Evolutionary conservation across 2,797 vertebrate species (phyloP).

Genomic region (Pseudochaenichthys georgianus): DNA sequence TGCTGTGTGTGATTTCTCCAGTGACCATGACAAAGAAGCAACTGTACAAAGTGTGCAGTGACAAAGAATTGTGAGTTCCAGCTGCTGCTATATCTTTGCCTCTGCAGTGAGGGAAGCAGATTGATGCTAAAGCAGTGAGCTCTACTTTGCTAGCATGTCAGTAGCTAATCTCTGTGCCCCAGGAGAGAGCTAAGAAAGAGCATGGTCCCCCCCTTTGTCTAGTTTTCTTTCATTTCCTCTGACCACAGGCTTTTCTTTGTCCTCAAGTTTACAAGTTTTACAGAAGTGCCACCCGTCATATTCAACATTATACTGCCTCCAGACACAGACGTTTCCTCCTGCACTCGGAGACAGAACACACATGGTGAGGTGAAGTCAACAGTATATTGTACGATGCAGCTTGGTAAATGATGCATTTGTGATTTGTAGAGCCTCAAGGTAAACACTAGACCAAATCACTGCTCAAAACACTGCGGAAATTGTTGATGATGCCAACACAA

Average conservation of each 20-base stretch:
- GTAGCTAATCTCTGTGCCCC: slow-evolving; percentile 44
- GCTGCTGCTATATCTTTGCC: slow-evolving; percentile 53
- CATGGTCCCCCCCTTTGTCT: slow-evolving; percentile 37
- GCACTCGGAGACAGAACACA: slow-evolving; percentile 8
- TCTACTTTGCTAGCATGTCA: slow-evolving; percentile 55
- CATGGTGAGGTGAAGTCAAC: slow-evolving; percentile 18
- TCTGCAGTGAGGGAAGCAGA: slow-evolving; percentile 67
- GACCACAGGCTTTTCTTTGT: slow-evolving; percentile 39
- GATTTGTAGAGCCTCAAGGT: slow-evolving; percentile 23
- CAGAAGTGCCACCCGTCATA: slow-evolving; percentile 26
- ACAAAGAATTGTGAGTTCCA: slow-evolving; percentile 43
- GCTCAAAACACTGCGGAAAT: slow-evolving; percentile 23
- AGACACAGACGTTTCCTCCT: slow-evolving; percentile 7
- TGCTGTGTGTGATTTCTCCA: slow-evolving; percentile 46
- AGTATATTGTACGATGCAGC: background rate
- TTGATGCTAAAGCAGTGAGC: slow-evolving; percentile 54
- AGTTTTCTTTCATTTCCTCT: slow-evolving; percentile 32
- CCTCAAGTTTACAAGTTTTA: slow-evolving; percentile 35
- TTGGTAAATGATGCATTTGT: slow-evolving; percentile 7
- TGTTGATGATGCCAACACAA: background rate
- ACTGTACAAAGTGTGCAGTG: slow-evolving; percentile 41
- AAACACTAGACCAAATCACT: slow-evolving; percentile 38
- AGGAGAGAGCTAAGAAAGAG: slow-evolving; percentile 37
- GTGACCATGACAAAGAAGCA: slow-evolving; percentile 57
- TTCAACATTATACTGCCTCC: slow-evolving; percentile 20